These are phyloP conservation scores for Sakesphorus luctuosus DNA, from an alignment of 2,113 vertebrate genomes.

Conservation along the genomic window DNA sequence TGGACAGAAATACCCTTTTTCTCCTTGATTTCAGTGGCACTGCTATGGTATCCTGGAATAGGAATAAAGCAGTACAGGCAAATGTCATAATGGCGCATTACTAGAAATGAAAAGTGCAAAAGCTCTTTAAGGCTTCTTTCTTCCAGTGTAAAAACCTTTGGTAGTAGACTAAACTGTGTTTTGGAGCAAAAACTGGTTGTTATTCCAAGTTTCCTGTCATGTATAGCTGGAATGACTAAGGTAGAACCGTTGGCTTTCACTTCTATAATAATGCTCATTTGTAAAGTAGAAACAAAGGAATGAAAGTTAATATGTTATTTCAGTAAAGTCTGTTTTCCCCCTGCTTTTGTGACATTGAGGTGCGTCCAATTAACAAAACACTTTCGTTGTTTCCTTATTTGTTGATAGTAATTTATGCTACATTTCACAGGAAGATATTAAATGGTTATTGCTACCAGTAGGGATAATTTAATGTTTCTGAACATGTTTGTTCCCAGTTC, in stretches of 20 bases:
- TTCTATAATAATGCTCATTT: not conserved
- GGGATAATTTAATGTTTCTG: slow-evolving; percentile 41
- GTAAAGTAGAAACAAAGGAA: not conserved
- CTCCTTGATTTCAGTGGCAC: not conserved
- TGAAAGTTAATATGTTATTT: not conserved
- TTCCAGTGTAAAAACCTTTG: not conserved
- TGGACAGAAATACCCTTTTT: not conserved
- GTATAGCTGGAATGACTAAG: not conserved
- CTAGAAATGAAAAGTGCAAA: not conserved
- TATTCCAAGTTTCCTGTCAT: not conserved
- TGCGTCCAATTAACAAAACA: slow-evolving; percentile 23
- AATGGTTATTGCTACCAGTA: slow-evolving; percentile 17
- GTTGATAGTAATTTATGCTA: not conserved
- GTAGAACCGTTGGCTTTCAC: not conserved
- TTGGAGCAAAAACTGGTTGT: not conserved
- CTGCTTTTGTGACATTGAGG: not conserved
- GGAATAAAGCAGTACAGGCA: not conserved
- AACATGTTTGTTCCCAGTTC: not conserved
- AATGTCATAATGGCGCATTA: not conserved
- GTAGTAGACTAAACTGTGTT: not conserved
- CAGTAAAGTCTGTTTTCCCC: not conserved
- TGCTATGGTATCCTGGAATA: not conserved
- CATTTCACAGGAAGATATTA: not conserved
- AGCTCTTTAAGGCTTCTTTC: not conserved
- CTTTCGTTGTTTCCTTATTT: slow-evolving; percentile 22